Evolutionary conservation across 2,113 vertebrate species (phyloP), one percentile per base, ranked within the genome.

Genomic region (Crotophaga sulcirostris): DNA sequence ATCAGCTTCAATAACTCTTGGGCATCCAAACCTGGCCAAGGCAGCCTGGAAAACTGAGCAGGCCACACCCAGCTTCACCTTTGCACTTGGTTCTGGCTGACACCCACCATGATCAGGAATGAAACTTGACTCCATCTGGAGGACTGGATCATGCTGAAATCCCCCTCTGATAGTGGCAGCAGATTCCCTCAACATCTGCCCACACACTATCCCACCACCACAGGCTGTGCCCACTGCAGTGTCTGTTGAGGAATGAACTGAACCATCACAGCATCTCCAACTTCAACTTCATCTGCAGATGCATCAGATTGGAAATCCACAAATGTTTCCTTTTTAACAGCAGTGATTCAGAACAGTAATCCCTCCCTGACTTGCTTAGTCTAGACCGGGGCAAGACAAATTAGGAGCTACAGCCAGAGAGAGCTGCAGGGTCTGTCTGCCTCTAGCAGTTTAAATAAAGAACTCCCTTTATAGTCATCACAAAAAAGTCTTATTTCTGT

Each of bases 391-490:
- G 52, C 1, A 42, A 86, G 73, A 87, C 60, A 94, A 68, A 92
- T 14, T 38, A 79, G 86, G 67, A 95, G 85, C 78, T 81, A 26
- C n/a, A 90, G 94, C 55, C 93, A 84, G 77, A 21, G 56, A 19
- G 31, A 86, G 80, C 80, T 78, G 89, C 83, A 78, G 69, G 91
- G 20, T 42, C 82, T 58, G 93, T 69, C 93, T 91, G 87, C 1
- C 16, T 62, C 80, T 54, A 34, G 8, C 77, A 25, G 33, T 51
- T 86, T 49, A 70, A 74, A 52, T 81, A 84, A 85, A 94, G 89
- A 81, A 55, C 28, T 96, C 94, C 83, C 94, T 87, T 89, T 55
- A 36, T 8, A 94, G 89, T 34, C 83, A 81, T 31, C 95, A 93
- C 83, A 84, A 45, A 77, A 26, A 67, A 18, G n/a, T 19, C 16